Base-by-base conservation (phyloP, 2,797 vertebrate genomes). In the Ctenosaura bakeri region DNA sequence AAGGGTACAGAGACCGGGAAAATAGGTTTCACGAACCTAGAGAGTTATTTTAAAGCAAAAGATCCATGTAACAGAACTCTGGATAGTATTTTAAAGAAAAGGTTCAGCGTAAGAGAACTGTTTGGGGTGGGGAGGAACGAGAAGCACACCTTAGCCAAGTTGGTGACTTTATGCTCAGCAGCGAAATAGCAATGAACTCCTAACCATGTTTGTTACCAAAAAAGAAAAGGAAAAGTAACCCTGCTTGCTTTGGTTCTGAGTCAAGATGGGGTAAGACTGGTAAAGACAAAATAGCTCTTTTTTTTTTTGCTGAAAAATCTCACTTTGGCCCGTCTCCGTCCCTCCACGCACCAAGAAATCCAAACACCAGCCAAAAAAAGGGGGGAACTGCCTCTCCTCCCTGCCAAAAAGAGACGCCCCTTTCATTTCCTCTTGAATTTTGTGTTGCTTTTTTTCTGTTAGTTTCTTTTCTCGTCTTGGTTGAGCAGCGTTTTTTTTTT, bases 361-460 rank as follows among this genome's bases (percentile, higher is more conserved):
- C 54, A 83, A 89, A 52, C 16, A 6, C 32, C 79, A 50, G 3
- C 10, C 13, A n/a, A 50, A 78, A 64, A 12, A 73, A 59, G 24
- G 54, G 8, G 13, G n/a, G 32, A 62, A n/a, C 10, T 26, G 13
- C 7, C 82, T 20, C 64, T n/a, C 20, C 12, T 10, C 6, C 24
- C 10, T 84, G 69, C 38, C 62, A 52, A 69, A 74, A 87, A 93
- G 32, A 50, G 4, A 18, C 5, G 66, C 62, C 56, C 93, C 83
- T 88, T 90, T 93, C 73, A 95, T 92, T 96, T 95, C 94, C 90
- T 90, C 92, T 89, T 91, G 80, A 91, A 93, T 93, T 96, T 94
- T 95, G 93, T 94, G 94, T 95, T 91, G 94, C 42, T 90, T 95
- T 80, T 96, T 96, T 93, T 94, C 95, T 88, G 84, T 85, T 94